Conservation (phyloP, 2,888 invertebrate species). For the Laothoe populi region DNA sequence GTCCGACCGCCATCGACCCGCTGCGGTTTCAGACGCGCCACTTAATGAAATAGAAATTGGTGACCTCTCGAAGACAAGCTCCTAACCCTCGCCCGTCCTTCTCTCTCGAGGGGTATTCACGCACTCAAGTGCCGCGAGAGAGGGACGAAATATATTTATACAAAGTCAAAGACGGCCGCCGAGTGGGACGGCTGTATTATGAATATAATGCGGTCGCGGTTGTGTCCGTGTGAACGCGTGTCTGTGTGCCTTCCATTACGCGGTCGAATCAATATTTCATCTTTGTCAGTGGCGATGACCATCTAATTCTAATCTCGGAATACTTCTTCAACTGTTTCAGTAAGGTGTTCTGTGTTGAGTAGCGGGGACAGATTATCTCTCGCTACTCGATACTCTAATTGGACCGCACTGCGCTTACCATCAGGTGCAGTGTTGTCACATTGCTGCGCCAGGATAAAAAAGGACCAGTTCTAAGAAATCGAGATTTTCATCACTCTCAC, state of each 20-base stretch:
- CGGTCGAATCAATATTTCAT: conserved; percentile 81
- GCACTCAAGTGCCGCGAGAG: conserved; percentile 70
- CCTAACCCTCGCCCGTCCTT: conserved; percentile 76
- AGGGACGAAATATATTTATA: conserved; percentile 82
- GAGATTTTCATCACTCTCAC: no score
- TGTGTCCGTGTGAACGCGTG: conserved; percentile 75
- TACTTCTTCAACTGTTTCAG: background rate
- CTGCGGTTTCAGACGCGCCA: conserved; percentile 79
- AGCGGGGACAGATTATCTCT: no score
- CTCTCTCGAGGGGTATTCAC: conserved; percentile 65
- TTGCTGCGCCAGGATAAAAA: no score
- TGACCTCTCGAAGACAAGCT: conserved; percentile 82
- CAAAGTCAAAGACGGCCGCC: conserved; percentile 83
- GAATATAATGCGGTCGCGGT: conserved; percentile 82
- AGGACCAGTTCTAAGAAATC: no score
- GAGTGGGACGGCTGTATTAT: conserved; percentile 85
- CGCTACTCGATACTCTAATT: no score
- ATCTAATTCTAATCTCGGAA: background rate
- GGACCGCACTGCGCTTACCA: no score
- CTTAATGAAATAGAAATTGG: conserved; percentile 84
- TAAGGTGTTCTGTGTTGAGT: no score
- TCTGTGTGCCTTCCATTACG: conserved; percentile 75
- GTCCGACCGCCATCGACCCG: conserved; percentile 71
- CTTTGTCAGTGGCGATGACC: conserved; percentile 55
- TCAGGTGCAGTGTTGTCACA: no score